Base-by-base conservation (phyloP, 2,797 vertebrate species). In the Paedocypris micromegethes region DNA sequence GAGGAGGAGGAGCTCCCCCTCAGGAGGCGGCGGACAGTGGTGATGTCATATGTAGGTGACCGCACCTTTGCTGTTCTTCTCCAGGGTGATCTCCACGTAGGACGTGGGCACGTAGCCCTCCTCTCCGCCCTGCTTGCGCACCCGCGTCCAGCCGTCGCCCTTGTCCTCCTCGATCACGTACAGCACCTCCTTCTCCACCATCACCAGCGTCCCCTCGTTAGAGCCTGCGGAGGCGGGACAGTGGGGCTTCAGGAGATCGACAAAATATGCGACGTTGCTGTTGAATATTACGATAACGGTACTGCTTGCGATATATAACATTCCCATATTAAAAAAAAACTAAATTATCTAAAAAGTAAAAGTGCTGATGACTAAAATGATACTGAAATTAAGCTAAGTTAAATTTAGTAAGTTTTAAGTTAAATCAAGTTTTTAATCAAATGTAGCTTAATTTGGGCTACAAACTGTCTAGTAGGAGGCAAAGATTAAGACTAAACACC, bases 61-160 rank as follows among this genome's bases (percentile, higher is more conserved):
- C 86, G 97, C 96, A 99, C 97, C 97, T 99, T 99, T 97, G 92
- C 95, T 94, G 90, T 92, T 95, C 87, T 93, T 98, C 92, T 99
- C 97, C 93, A 98, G 82, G 72, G 94, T 96, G 89, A 98, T 93
- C 83, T 97, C 95, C 88, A 99, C 94, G 81, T 99, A 99, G 73
- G 96, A 95, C 2, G 95, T 97, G 81, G 97, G 97, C 68, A 99
- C 92, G 75, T 99, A 99, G 86, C 97, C 97, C 84, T 99, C 97
- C 86, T 95, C 93, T 5, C 97, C 97, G 0, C 90, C 88, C 85
- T 96, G 93, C 85, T 94, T 95, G 81, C 97, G 90, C 70, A 93
- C 94, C 82, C 96, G 86, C 45, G 97, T 98, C 96, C 97, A 99
- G 73, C 97, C 97, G 58, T 99, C 96, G 1, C 97, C 97, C 90